Evolutionary conservation across 2,888 invertebrate species (phyloP), one percentile per base, ranked within the genome.

Genomic region (Sarcophaga rosellei): DNA sequence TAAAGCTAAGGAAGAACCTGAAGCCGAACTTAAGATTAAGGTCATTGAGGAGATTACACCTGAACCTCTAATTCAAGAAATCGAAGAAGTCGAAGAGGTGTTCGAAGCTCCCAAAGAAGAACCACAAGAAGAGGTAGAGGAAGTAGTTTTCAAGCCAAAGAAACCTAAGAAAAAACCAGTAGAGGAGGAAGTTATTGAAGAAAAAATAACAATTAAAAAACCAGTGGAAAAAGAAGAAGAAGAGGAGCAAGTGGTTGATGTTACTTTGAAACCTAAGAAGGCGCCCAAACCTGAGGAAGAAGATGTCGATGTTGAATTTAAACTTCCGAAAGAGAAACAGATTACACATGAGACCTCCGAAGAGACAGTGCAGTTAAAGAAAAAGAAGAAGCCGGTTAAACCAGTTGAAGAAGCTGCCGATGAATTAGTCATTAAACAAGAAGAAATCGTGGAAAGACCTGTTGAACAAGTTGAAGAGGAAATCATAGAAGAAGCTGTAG

Each of bases 401-500:
- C 83, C 87, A 0, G 81, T 89, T 0, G 92, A 92, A 84, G 93
- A 93, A 89, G 92, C 91, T 53, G 91, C 92, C 3, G 93, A 92
- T 89, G 90, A 91, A 44, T 90, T 93, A 88, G 89, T 92, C 81
- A 89, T 93, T 62, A 90, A 90, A 81, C 91, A 92, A 81, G 91
- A 91, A 84, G 89, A 91, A 11, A 84, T 92, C 12, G 89, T 90
- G 87, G 91, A 93, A 88, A 93, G 94, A 87, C 93, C 94, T 21
- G 94, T 95, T 89, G 95, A 95, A 90, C 92, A 94, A 72, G 93
- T 94, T 78, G 95, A 94, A 90, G 95, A 95, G 93, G 93, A 93
- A 88, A 90, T 92, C 12, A 84, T 92, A 23, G 93, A 93, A 81
- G 93, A 93, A 84, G 93, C 92, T 3, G 82, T 92, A 44, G 80